Evolutionary conservation across 2,797 vertebrate genomes (phyloP).

Genomic region (Clarias fuscus): DNA sequence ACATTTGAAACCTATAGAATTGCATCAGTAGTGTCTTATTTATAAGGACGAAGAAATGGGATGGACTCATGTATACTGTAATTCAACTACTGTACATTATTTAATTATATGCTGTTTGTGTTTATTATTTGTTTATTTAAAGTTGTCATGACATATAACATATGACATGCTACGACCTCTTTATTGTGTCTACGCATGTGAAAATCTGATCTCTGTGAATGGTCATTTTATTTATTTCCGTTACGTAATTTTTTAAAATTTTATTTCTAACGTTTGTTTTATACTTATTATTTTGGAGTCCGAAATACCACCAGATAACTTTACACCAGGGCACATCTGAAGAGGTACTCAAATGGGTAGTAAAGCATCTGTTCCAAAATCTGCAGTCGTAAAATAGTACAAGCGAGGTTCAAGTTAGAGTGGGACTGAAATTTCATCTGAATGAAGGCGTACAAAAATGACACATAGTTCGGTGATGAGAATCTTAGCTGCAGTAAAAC

Average conservation of each 20-base stretch:
- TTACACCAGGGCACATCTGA: no score
- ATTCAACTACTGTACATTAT: not conserved
- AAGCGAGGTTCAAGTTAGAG: not conserved
- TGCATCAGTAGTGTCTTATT: not conserved
- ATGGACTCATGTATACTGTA: not conserved
- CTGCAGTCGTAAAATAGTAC: no score
- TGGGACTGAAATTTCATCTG: not conserved
- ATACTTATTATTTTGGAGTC: not conserved
- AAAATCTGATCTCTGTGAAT: not conserved
- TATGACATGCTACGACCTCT: not conserved
- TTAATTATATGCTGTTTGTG: not conserved
- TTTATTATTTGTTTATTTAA: slow-evolving; percentile 1
- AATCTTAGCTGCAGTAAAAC: no score
- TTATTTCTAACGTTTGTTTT: not conserved
- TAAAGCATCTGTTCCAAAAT: not conserved
- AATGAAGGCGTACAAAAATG: no score
- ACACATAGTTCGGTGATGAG: no score
- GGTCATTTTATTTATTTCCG: not conserved
- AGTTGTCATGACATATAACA: not conserved
- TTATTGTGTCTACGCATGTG: slow-evolving; percentile 6
- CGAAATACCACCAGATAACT: not conserved
- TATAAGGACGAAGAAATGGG: not conserved
- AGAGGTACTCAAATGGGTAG: no score
- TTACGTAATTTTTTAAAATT: no score
- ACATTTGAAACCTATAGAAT: not conserved